Conservation (phyloP, 2,113 vertebrate genomes). For the Polypterus senegalus region DNA sequence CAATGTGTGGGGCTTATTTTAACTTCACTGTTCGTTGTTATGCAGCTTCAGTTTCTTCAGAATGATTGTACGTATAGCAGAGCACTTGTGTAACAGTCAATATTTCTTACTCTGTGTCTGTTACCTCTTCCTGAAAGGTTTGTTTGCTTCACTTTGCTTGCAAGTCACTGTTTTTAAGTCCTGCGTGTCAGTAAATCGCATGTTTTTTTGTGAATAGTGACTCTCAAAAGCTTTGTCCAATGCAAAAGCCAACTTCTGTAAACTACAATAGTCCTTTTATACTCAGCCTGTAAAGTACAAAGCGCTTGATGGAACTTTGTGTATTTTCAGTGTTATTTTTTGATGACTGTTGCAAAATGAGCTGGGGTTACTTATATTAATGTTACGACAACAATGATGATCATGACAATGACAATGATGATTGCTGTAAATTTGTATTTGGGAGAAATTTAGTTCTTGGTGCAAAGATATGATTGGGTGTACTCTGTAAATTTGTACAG, state of each 20-base stretch:
- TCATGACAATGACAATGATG: not conserved
- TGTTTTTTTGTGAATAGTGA: slow-evolving; percentile 12
- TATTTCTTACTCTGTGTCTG: slow-evolving; percentile 4
- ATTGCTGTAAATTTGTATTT: slow-evolving; percentile 23
- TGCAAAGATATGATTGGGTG: slow-evolving; percentile 42
- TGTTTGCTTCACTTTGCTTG: slow-evolving; percentile 10
- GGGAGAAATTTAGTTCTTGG: slow-evolving; percentile 33
- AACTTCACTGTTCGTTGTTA: not conserved
- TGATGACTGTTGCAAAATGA: slow-evolving; percentile 31
- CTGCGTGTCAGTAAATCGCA: slow-evolving; percentile 11
- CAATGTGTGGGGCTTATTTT: no score
- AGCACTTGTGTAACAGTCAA: not conserved
- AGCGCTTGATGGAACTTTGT: slow-evolving; percentile 26
- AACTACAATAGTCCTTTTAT: slow-evolving; percentile 27
- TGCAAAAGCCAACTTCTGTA: slow-evolving; percentile 35
- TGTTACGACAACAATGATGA: no score
- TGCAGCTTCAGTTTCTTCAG: not conserved
- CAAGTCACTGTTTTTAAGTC: slow-evolving; percentile 12
- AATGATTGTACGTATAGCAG: not conserved
- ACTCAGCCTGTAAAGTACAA: slow-evolving; percentile 35
- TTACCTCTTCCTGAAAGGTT: slow-evolving; percentile 6
- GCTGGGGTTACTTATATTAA: slow-evolving; percentile 12
- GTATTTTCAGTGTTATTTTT: slow-evolving; percentile 33
- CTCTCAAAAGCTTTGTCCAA: slow-evolving; percentile 22
- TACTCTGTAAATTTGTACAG: slow-evolving; percentile 89